Evolutionary conservation across 2,888 invertebrate genomes (phyloP).

Genomic region (Chloroclysta siterata): DNA sequence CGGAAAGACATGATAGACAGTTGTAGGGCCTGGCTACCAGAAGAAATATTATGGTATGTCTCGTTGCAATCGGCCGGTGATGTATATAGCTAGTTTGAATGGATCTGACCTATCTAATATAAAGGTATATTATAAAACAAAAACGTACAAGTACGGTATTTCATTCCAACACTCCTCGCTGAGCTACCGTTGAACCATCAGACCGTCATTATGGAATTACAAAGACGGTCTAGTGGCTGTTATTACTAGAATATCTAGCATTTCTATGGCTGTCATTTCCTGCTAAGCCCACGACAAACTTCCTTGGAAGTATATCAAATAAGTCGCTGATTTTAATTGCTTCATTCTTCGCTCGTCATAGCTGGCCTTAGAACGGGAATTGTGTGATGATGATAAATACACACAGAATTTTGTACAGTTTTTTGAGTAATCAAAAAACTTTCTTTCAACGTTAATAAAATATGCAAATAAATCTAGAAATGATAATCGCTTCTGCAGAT

Average conservation of each 20-base stretch:
- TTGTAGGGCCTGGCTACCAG: slow-evolving; percentile 1
- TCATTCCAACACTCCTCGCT: slow-evolving; percentile 5
- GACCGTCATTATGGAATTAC: slow-evolving; percentile 33
- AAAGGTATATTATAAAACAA: not conserved
- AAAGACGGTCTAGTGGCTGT: slow-evolving; percentile 35
- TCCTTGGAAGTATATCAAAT: slow-evolving; percentile 32
- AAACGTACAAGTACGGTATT: not conserved
- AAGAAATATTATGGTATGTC: slow-evolving; percentile 20
- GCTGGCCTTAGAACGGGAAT: slow-evolving; percentile 14
- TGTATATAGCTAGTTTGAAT: not conserved
- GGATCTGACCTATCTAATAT: not conserved
- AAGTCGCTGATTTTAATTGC: slow-evolving; percentile 35
- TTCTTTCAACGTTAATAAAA: not conserved
- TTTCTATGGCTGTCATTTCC: slow-evolving; percentile 37
- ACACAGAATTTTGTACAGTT: slow-evolving; percentile 1
- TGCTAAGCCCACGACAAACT: slow-evolving; percentile 33
- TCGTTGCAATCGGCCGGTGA: not conserved
- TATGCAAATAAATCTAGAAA: not conserved
- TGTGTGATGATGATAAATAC: slow-evolving; percentile 1
- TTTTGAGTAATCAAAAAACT: too few species aligned
- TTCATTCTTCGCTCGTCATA: slow-evolving; percentile 34
- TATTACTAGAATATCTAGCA: slow-evolving; percentile 38
- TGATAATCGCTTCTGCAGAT: not conserved
- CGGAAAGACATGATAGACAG: slow-evolving; percentile 3
- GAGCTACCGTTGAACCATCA: slow-evolving; percentile 22